A percentile compares a stretch with the other conserved stretches of the same genome.
Conservation (phyloP, 2,888 invertebrate species). For the Drosophila infuscata region DNA sequence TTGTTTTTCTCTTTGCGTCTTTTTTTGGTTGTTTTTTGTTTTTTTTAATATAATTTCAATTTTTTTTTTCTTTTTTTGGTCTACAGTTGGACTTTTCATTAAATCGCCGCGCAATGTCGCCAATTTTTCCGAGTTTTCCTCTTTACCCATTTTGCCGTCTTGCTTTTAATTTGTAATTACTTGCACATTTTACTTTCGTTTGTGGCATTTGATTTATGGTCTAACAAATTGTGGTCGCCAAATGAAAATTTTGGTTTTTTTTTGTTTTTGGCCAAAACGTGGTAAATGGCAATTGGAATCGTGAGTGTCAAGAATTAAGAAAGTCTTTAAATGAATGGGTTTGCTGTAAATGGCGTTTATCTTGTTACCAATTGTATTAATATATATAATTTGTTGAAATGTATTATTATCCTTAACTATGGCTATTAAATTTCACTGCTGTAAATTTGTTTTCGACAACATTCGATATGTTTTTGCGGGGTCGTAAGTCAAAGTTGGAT, state of each 20-base stretch:
- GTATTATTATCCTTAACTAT: background rate
- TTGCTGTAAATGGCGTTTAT: constrained; percentile 15
- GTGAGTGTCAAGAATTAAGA: constrained; percentile 63
- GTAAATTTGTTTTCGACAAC: background rate
- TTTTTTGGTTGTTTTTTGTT: constrained; percentile 7
- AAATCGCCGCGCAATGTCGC: constrained; percentile 72
- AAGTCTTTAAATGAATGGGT: constrained; percentile 28
- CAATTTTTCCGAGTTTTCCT: constrained; percentile 44
- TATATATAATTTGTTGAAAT: constrained; percentile 1
- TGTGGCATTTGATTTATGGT: constrained; percentile 74
- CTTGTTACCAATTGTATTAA: constrained; percentile 3
- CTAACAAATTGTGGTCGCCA: constrained; percentile 54
- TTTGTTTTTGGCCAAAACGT: constrained; percentile 47
- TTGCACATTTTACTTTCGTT: constrained; percentile 73
- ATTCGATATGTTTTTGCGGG: background rate
- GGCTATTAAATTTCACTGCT: background rate
- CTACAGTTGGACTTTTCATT: constrained; percentile 72
- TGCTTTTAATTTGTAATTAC: constrained; percentile 75
- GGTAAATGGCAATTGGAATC: constrained; percentile 69
- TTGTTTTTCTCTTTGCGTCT: constrained; percentile 49
- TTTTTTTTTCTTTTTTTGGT: constrained; percentile 59
- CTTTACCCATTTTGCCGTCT: constrained; percentile 14
- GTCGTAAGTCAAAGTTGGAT: too few relatives aligned
- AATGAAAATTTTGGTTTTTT: constrained; percentile 37
- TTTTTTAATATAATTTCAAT: constrained; percentile 74